Evolutionary conservation across 2,113 vertebrate species (phyloP).

Genomic region (Pluvialis apricaria): DNA sequence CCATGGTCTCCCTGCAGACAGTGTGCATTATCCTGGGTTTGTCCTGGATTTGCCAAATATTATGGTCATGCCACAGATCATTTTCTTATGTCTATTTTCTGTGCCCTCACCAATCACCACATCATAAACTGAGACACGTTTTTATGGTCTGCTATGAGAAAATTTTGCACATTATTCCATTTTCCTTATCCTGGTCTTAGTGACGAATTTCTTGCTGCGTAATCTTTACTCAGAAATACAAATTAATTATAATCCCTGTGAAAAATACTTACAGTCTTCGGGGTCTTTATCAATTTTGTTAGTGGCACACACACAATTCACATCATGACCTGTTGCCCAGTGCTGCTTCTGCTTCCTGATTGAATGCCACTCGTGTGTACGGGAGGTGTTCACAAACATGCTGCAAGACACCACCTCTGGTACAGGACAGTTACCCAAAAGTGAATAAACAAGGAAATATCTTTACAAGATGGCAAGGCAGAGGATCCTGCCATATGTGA

Average conservation of each 20-base stretch:
- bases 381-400: neutral
- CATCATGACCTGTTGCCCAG: neutral
- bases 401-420: neutral
- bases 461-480: neutral
- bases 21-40: neutral
- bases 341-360: neutral
- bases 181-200: neutral
- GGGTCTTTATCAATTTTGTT: neutral
- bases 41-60: neutral
- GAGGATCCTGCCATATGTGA: neutral
- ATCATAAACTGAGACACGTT: neutral
- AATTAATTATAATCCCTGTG: neutral
- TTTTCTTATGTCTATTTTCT: neutral
- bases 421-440: neutral
- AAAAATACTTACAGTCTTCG: neutral
- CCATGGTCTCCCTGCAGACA: rapidly evolving
- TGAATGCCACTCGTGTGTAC: neutral
- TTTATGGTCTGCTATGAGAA: neutral
- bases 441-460: neutral
- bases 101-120: neutral
- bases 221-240: neutral
- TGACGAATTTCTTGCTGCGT: neutral
- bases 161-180: neutral
- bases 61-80: neutral
- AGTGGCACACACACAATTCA: neutral